Percentiles rank a stretch among this genome's conserved stretches.
Evolutionary conservation across 2,888 invertebrate species (phyloP).

Genomic region (Frankliniella intonsa): DNA sequence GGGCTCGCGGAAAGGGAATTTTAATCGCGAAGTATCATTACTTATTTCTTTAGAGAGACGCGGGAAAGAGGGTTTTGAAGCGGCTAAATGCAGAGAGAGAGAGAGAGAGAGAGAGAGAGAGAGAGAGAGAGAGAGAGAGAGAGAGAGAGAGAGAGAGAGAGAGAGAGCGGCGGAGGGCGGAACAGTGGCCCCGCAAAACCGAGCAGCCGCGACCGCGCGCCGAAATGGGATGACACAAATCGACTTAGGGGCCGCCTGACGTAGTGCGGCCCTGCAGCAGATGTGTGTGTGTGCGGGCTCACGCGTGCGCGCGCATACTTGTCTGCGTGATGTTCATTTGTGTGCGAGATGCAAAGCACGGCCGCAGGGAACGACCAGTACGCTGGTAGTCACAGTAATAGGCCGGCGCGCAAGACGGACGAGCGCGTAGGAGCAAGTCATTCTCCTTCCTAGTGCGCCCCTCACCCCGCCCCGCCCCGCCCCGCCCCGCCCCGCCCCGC

Average conservation of each 20-base stretch:
- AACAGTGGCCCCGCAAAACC: not conserved
- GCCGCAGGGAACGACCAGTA: no score
- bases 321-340: not conserved
- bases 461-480: no score
- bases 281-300: not conserved
- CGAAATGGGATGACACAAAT: slow-evolving; percentile 13
- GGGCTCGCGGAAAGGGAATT: no score
- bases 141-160: slow-evolving; percentile 3
- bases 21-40: no score
- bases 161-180: not conserved
- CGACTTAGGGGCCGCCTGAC: not conserved
- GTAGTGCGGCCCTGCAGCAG: not conserved
- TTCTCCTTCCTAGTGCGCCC: no score
- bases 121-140: slow-evolving; percentile 2
- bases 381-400: no score
- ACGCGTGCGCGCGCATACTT: not conserved
- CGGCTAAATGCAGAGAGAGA: not conserved
- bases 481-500: no score
- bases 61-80: not conserved
- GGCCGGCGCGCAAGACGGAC: no score
- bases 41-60: no score
- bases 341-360: not conserved
- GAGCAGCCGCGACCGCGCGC: not conserved
- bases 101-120: slow-evolving; percentile 1
- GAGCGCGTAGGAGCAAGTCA: no score